Percentiles rank a stretch among this genome's conserved stretches.
Conservation (phyloP, 2,797 vertebrate species). For the Anas bernieri region DNA sequence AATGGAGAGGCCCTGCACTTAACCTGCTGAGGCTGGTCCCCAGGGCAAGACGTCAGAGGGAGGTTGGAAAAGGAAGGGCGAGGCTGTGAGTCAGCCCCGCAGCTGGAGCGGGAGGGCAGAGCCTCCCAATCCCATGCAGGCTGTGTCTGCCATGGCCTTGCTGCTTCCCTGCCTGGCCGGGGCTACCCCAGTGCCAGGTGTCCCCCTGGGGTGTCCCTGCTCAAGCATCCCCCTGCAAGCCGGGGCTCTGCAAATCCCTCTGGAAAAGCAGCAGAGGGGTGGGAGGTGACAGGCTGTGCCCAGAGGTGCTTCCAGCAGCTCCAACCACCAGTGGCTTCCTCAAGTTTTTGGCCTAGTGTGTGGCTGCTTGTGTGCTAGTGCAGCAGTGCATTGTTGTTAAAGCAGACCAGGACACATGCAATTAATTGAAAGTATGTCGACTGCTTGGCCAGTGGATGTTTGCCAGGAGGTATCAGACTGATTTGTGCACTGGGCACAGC, state of each 20-base stretch:
- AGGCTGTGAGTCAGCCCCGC: background rate
- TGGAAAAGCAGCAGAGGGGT: background rate
- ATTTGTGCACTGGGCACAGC: background rate
- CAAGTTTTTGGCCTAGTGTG: background rate
- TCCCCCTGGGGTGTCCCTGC: too few relatives aligned
- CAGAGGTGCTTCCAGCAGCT: background rate
- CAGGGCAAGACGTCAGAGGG: background rate
- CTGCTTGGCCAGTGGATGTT: background rate
- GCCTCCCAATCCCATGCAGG: background rate
- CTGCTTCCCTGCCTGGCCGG: accelerated
- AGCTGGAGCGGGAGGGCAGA: background rate
- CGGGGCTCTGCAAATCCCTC: background rate
- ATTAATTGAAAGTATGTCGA: background rate
- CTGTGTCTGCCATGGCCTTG: background rate
- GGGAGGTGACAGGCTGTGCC: background rate
- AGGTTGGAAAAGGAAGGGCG: background rate
- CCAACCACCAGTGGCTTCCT: background rate
- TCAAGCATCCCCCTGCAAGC: too few relatives aligned
- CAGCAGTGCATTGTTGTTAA: background rate
- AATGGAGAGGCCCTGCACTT: background rate
- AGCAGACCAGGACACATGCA: background rate
- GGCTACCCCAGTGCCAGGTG: background rate
- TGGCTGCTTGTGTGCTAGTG: background rate
- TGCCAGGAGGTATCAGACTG: background rate
- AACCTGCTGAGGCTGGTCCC: background rate